A percentile compares a stretch with the other conserved stretches of the same genome.
Evolutionary conservation across 2,888 invertebrate species (phyloP).

Genomic region (Lycia hirtaria): DNA sequence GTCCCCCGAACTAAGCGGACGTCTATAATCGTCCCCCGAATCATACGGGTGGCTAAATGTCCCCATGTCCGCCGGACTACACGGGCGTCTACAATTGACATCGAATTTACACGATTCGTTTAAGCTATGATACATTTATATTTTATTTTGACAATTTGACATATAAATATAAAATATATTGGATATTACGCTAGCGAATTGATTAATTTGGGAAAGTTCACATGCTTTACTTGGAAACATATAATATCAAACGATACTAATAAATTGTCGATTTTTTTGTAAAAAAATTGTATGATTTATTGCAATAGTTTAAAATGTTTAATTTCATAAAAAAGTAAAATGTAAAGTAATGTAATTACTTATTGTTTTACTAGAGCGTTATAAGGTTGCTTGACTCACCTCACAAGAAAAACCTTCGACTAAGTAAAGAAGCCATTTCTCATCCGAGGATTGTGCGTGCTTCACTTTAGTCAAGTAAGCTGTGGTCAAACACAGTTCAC

Average conservation of each 20-base stretch:
- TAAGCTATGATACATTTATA: constrained; percentile 79
- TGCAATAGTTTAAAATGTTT: too few species aligned
- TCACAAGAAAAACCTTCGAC: too few species aligned
- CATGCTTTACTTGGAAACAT: constrained; percentile 13
- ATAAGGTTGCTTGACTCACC: too few species aligned
- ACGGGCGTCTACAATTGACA: constrained; percentile 81
- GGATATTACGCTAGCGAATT: constrained; percentile 50
- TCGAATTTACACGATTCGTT: constrained; percentile 79
- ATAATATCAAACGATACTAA: background rate
- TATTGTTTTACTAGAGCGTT: too few species aligned
- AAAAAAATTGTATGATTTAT: too few species aligned
- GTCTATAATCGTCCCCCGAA: constrained; percentile 83
- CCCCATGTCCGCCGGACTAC: constrained; percentile 63
- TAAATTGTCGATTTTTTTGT: too few species aligned
- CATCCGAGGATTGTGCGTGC: too few species aligned
- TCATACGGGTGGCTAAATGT: constrained; percentile 77
- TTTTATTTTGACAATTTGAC: constrained; percentile 75
- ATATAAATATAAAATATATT: constrained; percentile 81
- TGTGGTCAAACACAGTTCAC: too few species aligned
- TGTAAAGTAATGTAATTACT: too few species aligned
- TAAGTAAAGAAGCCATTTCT: too few species aligned
- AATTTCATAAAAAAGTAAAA: too few species aligned
- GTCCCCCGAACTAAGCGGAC: constrained; percentile 82
- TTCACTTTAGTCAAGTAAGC: too few species aligned
- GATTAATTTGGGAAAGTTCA: constrained; percentile 35